Base-by-base conservation (phyloP, 2,113 vertebrate species). In the Andinoacara biseriatus region DNA sequence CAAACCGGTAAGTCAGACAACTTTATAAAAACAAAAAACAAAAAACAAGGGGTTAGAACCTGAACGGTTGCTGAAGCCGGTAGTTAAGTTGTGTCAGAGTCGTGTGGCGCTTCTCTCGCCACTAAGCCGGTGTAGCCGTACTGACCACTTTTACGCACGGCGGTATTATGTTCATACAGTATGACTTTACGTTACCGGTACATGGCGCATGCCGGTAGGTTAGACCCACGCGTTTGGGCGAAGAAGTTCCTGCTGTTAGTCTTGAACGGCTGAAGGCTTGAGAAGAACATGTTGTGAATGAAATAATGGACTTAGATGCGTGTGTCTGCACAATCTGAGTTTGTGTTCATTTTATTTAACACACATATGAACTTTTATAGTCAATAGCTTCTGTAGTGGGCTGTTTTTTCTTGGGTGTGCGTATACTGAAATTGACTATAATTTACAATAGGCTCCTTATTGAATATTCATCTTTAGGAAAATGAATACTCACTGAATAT, bases 1-100 rank as follows among this genome's bases (percentile, higher is more conserved):
- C 82, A 89, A 94, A 79, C 94, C 87, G 94, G 95, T 96, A 87
- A 93, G 95, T 90, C n/a, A 5, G 10, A 35, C 38, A 85, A 87
- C 92, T 87, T 86, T 77, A 62, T 33, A 10, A 38, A 38, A 38
- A 38, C 8, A 3, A 38, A 38, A 33, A 33, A 33, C 33, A 33
- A 33, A 29, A 3, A 29, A 22, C 38, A 11, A 10, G 20, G 24
- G 59, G 57, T 33, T 38, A 24, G 24, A 24, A 24, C 46, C 9
- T 35, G 80, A 58, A 69, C 56, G 84, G 54, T 69, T 46, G 80
- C 74, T 79, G 60, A 67, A 83, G 86, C 85, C 82, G 87, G 90
- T 89, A 81, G 67, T 90, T 90, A 60, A 58, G 49, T 77, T n/a
- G 24, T 49, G 24, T 80, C 77, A 67, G 61, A 18, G 56, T 82